Conservation (phyloP, 2,888 invertebrate genomes). For the Perithous albicinctus region DNA sequence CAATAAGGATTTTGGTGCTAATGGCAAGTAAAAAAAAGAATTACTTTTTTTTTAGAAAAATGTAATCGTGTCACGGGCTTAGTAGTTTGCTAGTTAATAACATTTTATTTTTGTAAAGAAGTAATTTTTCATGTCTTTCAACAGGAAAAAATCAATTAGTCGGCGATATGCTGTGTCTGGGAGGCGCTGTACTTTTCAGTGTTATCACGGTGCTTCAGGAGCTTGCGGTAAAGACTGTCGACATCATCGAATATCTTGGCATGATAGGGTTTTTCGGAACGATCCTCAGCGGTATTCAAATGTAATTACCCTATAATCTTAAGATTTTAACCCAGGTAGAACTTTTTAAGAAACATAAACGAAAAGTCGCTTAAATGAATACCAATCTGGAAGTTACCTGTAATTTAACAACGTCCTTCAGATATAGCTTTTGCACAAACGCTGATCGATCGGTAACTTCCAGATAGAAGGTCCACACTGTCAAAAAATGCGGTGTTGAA, state of each 20-base stretch:
- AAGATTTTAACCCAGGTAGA: too few relatives aligned
- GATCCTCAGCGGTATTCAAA: slow-evolving; percentile 91
- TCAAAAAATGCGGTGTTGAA: too few relatives aligned
- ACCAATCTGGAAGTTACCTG: too few relatives aligned
- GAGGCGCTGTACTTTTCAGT: slow-evolving; percentile 92
- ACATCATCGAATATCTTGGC: slow-evolving; percentile 92
- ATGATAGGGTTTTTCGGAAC: slow-evolving; percentile 93
- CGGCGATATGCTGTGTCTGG: slow-evolving; percentile 93
- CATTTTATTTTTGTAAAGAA: background rate
- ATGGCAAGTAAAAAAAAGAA: slow-evolving; percentile 72
- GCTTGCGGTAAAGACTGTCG: slow-evolving; percentile 91
- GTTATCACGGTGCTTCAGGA: slow-evolving; percentile 93
- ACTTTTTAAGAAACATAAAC: too few relatives aligned
- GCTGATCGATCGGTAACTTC: too few relatives aligned
- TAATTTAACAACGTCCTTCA: too few relatives aligned
- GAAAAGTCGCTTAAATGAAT: too few relatives aligned
- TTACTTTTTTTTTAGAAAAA: background rate
- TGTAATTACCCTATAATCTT: slow-evolving; percentile 86
- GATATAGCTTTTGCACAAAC: too few relatives aligned
- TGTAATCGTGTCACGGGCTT: too few relatives aligned
- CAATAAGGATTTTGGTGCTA: slow-evolving; percentile 85
- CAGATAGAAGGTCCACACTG: too few relatives aligned
- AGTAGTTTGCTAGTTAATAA: too few relatives aligned
- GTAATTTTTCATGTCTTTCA: slow-evolving; percentile 18
- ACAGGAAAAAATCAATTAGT: slow-evolving; percentile 91